Percentiles rank a stretch among this genome's conserved stretches.
Conservation (phyloP, 2,113 vertebrate species). For the Dicentrarchus labrax region DNA sequence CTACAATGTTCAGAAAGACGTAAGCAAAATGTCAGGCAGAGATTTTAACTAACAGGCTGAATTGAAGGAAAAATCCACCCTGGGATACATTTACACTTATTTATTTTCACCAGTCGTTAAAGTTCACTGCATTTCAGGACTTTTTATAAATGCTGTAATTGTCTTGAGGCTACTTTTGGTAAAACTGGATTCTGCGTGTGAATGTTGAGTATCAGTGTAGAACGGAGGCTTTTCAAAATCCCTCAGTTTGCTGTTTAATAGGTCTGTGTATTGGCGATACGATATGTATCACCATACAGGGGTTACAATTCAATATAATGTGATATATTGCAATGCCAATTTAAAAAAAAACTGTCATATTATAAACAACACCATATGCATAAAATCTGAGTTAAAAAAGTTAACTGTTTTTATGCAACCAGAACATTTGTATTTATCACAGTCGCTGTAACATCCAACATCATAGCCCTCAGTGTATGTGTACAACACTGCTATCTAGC, state of each 20-base stretch:
- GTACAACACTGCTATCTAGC: no score
- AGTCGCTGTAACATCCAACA: no score
- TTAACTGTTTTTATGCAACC: no score
- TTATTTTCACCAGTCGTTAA: neutral
- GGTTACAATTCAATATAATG: no score
- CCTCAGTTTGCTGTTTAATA: neutral
- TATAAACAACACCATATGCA: no score
- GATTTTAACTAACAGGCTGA: neutral
- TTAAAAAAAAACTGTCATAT: no score
- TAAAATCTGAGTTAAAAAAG: no score
- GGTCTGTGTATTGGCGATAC: no score
- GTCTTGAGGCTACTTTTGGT: neutral
- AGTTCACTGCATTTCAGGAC: neutral
- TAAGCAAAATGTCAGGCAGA: neutral
- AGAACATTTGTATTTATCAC: no score
- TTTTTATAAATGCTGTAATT: neutral
- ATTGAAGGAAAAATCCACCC: slow-evolving; percentile 1
- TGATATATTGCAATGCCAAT: no score
- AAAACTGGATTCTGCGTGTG: neutral
- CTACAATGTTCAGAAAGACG: neutral
- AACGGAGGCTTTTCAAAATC: neutral
- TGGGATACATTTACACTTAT: neutral
- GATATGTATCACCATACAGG: no score
- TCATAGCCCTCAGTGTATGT: no score
- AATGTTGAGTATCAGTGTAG: neutral